Evolutionary conservation across 2,888 invertebrate species (phyloP), one percentile per base, ranked within the genome.

Genomic region (Drosophila borealis): DNA sequence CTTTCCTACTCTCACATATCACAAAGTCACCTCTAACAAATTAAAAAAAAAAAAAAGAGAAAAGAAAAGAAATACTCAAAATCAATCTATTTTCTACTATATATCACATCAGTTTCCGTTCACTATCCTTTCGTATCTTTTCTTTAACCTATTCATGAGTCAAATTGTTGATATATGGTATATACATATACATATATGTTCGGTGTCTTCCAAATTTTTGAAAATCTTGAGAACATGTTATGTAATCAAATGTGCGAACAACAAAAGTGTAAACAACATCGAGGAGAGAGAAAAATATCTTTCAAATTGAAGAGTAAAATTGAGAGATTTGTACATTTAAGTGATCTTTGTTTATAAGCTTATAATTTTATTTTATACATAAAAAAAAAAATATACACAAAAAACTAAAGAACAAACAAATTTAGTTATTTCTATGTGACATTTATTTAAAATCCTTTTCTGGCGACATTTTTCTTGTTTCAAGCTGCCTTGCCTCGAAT

Each of bases 291-390:
- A 77, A 64, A 64, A 78, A 76, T 79, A 76, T 76, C 87, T 81
- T 83, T 85, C 78, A 69, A 74, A 81, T 76, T 74, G 66, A 81
- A 79, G 77, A 65, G 77, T 71, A 77, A 78, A 80, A 76, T 84
- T 81, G 89, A 90, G 90, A 90, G 89, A 90, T 91, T 90, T 91
- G 79, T 90, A 90, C 89, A 90, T 90, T 90, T 91, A 91, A 91
- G 91, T 91, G 88, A 91, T 90, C 90, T 89, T 91, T 90, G 90
- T 90, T 90, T 90, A 83, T 91, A 91, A 91, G 91, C 80, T 85
- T 90, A 91, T 90, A 90, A 90, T 89, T 87, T 90, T 90, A 90
- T 91, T 89, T 88, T 90, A 90, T 88, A 90, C 80, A 81, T 84
- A 67, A 82, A 64, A 62, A 50, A 62, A 80, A 80, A 78, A 74